phyloP scores from a whole-genome alignment of 2,113 vertebrate genomes.

The Lepus americanus region DNA sequence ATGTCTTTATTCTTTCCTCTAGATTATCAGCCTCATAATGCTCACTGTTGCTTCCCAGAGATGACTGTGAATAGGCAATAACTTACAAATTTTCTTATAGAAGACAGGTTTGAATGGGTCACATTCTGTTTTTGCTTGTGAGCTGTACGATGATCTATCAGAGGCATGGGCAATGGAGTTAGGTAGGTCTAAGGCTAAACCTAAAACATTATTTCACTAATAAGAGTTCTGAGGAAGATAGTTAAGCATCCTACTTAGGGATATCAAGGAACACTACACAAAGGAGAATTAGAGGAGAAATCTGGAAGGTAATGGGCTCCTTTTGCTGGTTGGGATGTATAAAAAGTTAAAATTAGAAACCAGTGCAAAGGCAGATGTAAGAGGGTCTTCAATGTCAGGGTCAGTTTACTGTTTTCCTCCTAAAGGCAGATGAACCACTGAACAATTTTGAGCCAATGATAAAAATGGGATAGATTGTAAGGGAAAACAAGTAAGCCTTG shows the following conservation, averaged over 20 bases:
- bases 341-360: slow-evolving; percentile 45
- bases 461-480: background rate
- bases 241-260: background rate
- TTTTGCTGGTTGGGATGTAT: background rate
- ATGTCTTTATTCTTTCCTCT: background rate
- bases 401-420: background rate
- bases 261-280: background rate
- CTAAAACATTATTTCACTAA: background rate
- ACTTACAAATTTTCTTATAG: slow-evolving; percentile 8
- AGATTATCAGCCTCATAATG: background rate
- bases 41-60: background rate
- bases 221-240: background rate
- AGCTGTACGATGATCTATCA: slow-evolving; percentile 9
- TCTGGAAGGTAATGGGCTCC: background rate
- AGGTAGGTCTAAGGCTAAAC: background rate
- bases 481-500: background rate
- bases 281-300: background rate
- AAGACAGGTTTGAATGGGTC: background rate
- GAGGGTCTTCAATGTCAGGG: background rate
- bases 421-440: background rate
- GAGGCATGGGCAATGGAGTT: background rate
- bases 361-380: background rate
- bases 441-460: background rate
- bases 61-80: slow-evolving; percentile 21
- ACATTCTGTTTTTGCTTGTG: background rate